phyloP scores from a whole-genome alignment of 2,888 invertebrate species.

The Muscina levida region DNA sequence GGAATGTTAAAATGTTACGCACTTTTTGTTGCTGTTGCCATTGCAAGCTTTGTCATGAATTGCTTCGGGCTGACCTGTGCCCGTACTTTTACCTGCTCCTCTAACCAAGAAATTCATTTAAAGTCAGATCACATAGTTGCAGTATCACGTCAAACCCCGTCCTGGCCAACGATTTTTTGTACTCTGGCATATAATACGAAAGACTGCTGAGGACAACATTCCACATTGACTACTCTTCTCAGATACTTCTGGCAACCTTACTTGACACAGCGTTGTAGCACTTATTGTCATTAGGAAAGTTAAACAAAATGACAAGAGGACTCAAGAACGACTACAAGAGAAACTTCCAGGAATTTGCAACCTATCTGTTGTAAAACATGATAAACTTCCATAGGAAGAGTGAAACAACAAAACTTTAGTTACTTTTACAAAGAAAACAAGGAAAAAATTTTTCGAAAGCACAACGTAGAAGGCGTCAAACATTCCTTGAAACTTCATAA shows the following conservation, averaged over 20 bases:
- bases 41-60: no score
- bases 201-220: no score
- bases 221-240: background rate
- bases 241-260: background rate
- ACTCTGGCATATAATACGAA: background rate
- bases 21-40: background rate
- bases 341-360: conserved; percentile 4
- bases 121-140: no score
- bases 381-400: background rate
- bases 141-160: background rate
- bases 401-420: background rate
- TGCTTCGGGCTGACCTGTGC: no score
- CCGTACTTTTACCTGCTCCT: no score
- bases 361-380: background rate
- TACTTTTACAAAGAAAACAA: background rate
- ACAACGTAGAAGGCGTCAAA: background rate
- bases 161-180: background rate
- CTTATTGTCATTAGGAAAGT: conserved; percentile 26
- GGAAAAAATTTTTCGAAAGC: no score
- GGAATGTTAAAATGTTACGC: conserved; percentile 11
- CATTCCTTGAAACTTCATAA: background rate
- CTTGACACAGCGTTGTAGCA: background rate
- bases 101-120: no score
- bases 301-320: conserved; percentile 13
- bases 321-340: background rate